These are phyloP conservation scores for Spongia lamella DNA, from an alignment of 37 sponge, comb jelly and placozoan species.

Conservation along the genomic window DNA sequence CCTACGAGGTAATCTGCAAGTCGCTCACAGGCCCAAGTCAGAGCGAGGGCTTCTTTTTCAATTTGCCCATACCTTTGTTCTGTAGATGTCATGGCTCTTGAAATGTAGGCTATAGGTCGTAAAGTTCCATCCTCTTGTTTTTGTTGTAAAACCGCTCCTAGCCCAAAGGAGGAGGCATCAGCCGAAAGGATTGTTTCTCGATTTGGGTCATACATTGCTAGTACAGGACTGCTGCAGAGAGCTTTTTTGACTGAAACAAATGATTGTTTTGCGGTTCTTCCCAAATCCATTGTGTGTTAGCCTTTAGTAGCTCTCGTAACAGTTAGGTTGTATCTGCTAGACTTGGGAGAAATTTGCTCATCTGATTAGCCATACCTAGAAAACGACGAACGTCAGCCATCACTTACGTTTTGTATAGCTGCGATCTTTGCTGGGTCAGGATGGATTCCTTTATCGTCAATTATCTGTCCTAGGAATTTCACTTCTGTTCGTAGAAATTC, in stretches of 20 bases:
- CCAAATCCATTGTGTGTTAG: conserved; percentile 6
- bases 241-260: conserved; percentile 1
- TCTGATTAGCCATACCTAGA: conserved; percentile 12
- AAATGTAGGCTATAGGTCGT: conserved; percentile 55
- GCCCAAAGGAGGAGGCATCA: not conserved
- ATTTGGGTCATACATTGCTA: conserved; percentile 6
- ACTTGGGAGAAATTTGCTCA: conserved; percentile 17
- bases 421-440: not conserved
- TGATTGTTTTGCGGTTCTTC: not conserved
- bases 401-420: not conserved
- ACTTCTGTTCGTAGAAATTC: not conserved
- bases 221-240: not conserved
- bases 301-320: conserved; percentile 14
- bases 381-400: not conserved
- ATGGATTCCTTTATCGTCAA: not conserved
- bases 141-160: not conserved
- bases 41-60: conserved; percentile 50
- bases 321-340: conserved; percentile 9
- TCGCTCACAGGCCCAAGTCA: conserved; percentile 41
- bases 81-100: conserved; percentile 33
- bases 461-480: conserved; percentile 7
- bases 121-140: too few species aligned
- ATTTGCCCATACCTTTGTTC: conserved; percentile 46
- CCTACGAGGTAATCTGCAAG: conserved; percentile 36
- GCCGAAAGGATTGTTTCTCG: not conserved